A percentile compares a stretch with the other conserved stretches of the same genome.
Evolutionary conservation across 2,888 invertebrate species (phyloP).

Genomic region (Melipona beecheii): DNA sequence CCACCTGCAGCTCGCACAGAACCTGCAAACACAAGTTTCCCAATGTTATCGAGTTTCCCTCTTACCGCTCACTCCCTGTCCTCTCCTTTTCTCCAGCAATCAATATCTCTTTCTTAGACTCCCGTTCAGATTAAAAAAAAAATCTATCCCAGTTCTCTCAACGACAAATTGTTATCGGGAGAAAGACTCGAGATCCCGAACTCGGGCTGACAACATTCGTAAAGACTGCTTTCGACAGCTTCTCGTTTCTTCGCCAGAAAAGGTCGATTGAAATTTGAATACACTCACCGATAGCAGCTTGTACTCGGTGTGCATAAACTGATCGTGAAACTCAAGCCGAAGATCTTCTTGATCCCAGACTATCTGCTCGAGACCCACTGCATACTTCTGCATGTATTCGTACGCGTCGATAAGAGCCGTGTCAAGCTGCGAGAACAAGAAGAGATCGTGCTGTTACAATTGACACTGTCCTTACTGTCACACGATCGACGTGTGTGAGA

Average conservation of each 20-base stretch:
- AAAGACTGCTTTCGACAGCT: neutral
- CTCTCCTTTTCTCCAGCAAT: no score
- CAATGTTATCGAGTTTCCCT: neutral
- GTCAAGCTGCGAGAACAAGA: constrained; percentile 83
- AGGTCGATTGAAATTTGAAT: neutral
- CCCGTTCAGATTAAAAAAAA: no score
- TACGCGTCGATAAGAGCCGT: constrained; percentile 87
- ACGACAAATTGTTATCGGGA: no score
- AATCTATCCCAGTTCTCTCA: no score
- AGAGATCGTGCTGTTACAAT: no score
- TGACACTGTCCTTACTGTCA: no score
- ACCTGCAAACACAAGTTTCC: constrained; percentile 82
- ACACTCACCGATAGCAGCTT: constrained; percentile 86
- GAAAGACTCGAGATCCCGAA: no score
- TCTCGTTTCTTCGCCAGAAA: neutral
- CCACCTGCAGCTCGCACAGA: constrained; percentile 89
- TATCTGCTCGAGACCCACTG: constrained; percentile 89
- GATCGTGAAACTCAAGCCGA: constrained; percentile 84
- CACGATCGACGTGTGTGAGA: no score
- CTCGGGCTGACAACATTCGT: no score
- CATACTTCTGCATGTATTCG: constrained; percentile 89
- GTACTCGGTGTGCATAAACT: constrained; percentile 87
- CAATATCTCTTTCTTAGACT: no score
- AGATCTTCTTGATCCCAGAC: constrained; percentile 86
- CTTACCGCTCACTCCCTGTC: no score